A percentile compares a stretch with the other conserved stretches of the same genome.
Conservation (phyloP, 2,888 invertebrate species). For the Acholoe squamosa region DNA sequence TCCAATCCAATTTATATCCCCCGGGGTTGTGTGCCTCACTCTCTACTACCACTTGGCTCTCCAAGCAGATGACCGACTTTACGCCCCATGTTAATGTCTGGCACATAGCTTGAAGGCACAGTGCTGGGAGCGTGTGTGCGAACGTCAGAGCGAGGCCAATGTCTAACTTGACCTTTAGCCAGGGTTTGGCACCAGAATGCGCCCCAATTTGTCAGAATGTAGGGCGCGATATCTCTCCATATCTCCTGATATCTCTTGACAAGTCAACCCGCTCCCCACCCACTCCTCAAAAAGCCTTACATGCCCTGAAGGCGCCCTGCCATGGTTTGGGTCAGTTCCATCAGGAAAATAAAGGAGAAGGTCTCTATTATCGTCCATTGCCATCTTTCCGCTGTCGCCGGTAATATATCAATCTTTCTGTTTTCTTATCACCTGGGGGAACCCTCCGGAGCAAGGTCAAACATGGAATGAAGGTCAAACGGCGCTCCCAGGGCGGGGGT, state of each 20-base stretch:
- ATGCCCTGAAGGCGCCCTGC: not conserved
- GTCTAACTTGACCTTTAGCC: not conserved
- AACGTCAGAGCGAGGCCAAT: not conserved
- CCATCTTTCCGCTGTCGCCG: not conserved
- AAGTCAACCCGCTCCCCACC: not conserved
- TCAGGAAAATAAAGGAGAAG: not conserved
- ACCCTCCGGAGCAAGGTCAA: constrained; percentile 8
- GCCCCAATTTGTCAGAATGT: constrained; percentile 20
- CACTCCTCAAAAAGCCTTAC: not conserved
- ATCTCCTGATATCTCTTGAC: not conserved
- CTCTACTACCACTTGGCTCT: not conserved
- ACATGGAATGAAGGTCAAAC: not conserved
- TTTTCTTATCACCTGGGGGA: constrained; percentile 21
- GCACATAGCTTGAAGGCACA: not conserved
- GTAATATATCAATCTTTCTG: constrained; percentile 10
- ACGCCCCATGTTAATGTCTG: not conserved
- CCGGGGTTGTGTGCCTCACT: not conserved
- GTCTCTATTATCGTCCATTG: not conserved
- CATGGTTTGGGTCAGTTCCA: not conserved
- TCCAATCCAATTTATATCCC: constrained; percentile 27
- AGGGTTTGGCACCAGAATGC: not conserved
- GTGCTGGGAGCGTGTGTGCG: not conserved
- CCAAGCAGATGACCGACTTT: constrained; percentile 10
- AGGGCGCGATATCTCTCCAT: constrained; percentile 12
- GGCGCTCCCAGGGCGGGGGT: not conserved